Percentiles rank a stretch among this genome's conserved stretches.
phyloP scores from a whole-genome alignment of 2,113 vertebrate species.

The Reinhardtius hippoglossoides region DNA sequence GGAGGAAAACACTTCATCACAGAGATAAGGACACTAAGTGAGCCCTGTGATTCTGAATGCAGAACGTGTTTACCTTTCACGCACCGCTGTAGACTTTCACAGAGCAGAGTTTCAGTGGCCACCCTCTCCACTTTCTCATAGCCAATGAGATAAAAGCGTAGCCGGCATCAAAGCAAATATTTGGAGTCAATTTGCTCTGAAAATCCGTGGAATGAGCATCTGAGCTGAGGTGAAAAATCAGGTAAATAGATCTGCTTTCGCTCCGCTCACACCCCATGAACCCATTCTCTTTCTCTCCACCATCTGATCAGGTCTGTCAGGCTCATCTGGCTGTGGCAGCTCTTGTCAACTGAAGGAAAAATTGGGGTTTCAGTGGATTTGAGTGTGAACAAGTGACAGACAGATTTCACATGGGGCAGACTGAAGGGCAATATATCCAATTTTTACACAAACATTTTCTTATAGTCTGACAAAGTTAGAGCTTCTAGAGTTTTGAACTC shows the following conservation, averaged over 20 bases:
- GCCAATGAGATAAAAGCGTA: constrained; percentile 63
- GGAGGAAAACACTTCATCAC: constrained; percentile 74
- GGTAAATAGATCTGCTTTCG: no score
- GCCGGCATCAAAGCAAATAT: constrained; percentile 71
- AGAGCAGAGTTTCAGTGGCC: constrained; percentile 43
- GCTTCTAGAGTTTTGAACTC: constrained; percentile 11
- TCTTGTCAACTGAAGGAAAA: constrained; percentile 4
- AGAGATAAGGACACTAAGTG: constrained; percentile 82
- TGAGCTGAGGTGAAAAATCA: constrained; percentile 50
- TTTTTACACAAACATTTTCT: no score
- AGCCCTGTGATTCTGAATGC: constrained; percentile 73
- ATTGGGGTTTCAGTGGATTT: constrained; percentile 5
- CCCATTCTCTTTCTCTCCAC: constrained; percentile 13
- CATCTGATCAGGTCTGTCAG: constrained; percentile 59
- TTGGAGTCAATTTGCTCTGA: constrained; percentile 66
- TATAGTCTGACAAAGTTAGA: constrained; percentile 1
- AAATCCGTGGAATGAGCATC: constrained; percentile 53
- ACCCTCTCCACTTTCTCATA: constrained; percentile 26
- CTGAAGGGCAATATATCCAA: not conserved
- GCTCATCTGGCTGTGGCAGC: constrained; percentile 26
- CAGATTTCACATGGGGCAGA: constrained; percentile 8
- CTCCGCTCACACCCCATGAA: not conserved
- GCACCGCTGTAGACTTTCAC: constrained; percentile 72
- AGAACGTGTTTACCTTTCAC: constrained; percentile 79
- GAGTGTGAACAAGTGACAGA: constrained; percentile 35